phyloP scores from a whole-genome alignment of 2,888 invertebrate species.

The Lampropteryx suffumata region DNA sequence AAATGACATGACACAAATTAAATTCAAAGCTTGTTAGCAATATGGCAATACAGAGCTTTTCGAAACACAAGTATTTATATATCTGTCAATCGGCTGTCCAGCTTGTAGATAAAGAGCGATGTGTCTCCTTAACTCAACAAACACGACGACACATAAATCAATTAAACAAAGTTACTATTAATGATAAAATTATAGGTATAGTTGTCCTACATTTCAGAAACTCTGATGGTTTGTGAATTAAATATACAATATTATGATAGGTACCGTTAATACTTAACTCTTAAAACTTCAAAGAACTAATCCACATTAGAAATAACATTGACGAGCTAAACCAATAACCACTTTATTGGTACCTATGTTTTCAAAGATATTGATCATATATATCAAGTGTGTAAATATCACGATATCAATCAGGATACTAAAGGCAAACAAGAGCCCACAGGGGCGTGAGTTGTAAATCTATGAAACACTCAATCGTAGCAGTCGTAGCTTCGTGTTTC shows the following conservation, averaged over 20 bases:
- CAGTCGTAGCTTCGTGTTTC: conserved; percentile 27
- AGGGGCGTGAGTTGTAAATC: conserved; percentile 66
- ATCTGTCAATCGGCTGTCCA: conserved; percentile 24
- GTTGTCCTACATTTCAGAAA: conserved; percentile 13
- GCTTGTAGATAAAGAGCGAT: conserved; percentile 21
- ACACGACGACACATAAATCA: conserved; percentile 18
- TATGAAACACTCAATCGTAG: conserved; percentile 41
- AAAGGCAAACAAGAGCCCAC: conserved; percentile 55
- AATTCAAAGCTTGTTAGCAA: conserved; percentile 35
- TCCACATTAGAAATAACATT: conserved; percentile 6
- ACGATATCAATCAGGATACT: conserved; percentile 47
- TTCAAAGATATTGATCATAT: conserved; percentile 39
- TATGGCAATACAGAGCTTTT: conserved; percentile 30
- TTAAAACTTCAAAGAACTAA: background rate
- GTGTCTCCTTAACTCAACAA: conserved; percentile 18
- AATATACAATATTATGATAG: too few relatives aligned
- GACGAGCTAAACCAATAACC: conserved; percentile 5
- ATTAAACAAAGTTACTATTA: conserved; percentile 9
- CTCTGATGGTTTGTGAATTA: background rate
- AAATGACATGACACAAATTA: conserved; percentile 36
- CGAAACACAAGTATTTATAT: conserved; percentile 30
- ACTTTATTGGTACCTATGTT: conserved; percentile 7
- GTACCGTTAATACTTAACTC: background rate
- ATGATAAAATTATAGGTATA: conserved; percentile 26
- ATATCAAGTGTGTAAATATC: conserved; percentile 41